Base-by-base conservation (phyloP, 2,797 vertebrate species). In the Chloroceryle inda region DNA sequence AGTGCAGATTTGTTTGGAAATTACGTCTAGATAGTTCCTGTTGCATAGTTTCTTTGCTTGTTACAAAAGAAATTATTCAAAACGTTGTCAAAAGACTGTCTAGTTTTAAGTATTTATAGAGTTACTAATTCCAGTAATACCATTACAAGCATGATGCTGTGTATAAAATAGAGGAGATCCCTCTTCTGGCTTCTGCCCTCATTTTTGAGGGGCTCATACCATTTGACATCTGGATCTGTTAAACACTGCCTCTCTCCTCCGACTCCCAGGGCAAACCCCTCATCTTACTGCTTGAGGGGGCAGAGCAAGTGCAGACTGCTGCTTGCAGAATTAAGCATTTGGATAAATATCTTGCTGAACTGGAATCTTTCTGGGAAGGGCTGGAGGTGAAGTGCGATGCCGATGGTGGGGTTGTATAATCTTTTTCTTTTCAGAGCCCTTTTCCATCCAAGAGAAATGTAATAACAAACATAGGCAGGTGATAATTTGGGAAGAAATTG, bases 341-440 rank as follows among this genome's bases (percentile, higher is more conserved):
- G 74, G 76, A 69, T 85, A 74, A 94, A 84, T 55, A 85, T 35
- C 71, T 87, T 71, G 59, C 59, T 85, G 67, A 79, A 79, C 80
- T 90, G 63, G 76, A 81, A 78, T 76, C 71, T 71, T 87, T 85
- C 47, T 87, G 85, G 67, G 49, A 85, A 85, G 52, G 64, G 66
- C 50, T 86, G 88, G 74, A 89, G 71, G 27, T 44, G 69, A 92
- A 85, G 19, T 62, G n/a, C 0, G 0, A 55, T 92, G 76, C 72
- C 0, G 2, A 22, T 3, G 3, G 50, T 61, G 71, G 44, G 13
- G 15, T 59, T 85, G 27, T 79, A 81, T 52, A 91, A 91, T 63
- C 27, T 44, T 59, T 66, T 87, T 63, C 44, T 72, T 88, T 69
- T 76, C 59, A 82, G 55, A 79, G 31, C 13, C 64, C 52, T 79